Conservation (phyloP, 2,113 vertebrate genomes). For the Terrapene triunguis region DNA sequence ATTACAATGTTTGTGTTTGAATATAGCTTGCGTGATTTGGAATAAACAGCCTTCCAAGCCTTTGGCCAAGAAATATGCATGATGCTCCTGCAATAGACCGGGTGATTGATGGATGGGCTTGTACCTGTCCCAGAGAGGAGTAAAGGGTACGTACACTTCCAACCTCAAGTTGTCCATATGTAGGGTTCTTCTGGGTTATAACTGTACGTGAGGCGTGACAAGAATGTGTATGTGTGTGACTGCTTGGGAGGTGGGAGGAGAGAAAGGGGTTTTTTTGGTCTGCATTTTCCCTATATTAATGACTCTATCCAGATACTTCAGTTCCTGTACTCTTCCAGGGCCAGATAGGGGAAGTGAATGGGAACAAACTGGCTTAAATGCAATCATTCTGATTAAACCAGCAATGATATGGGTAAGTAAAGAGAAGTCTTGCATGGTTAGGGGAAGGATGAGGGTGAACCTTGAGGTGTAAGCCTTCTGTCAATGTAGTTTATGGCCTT, state of each 20-base stretch:
- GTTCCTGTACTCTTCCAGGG: no score
- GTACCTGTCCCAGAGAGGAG: neutral
- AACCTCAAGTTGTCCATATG: slow-evolving; percentile 45
- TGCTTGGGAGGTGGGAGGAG: slow-evolving; percentile 42
- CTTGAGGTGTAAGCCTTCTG: no score
- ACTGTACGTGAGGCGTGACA: no score
- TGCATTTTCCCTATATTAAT: slow-evolving; percentile 65
- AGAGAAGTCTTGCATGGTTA: neutral
- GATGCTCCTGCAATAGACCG: neutral
- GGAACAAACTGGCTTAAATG: no score
- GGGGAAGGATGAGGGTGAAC: no score
- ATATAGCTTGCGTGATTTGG: neutral
- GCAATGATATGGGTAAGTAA: no score
- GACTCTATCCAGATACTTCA: slow-evolving; percentile 10
- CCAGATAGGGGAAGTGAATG: no score
- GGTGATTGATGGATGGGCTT: neutral
- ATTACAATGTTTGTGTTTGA: neutral
- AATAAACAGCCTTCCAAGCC: neutral
- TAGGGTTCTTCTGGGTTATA: slow-evolving; percentile 39
- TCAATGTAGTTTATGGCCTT: neutral
- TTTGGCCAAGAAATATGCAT: neutral
- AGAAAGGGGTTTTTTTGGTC: slow-evolving; percentile 50
- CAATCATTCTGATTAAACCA: no score
- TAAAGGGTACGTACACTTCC: neutral
- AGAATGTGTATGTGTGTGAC: neutral